Conservation (phyloP, 2,888 invertebrate species). For the Tetranychus truncatus region DNA sequence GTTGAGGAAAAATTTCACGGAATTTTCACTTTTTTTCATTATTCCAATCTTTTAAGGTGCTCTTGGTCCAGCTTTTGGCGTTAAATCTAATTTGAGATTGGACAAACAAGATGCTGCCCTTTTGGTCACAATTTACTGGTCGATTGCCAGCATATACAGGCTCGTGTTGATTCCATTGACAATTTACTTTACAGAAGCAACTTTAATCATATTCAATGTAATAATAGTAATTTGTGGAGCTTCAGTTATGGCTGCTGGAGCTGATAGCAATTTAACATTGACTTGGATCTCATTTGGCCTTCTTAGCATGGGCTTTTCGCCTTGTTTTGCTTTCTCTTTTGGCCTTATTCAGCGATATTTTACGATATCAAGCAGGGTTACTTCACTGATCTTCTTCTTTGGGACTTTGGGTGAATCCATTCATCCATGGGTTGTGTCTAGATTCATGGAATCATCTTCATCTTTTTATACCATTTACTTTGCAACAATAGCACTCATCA, state of each 20-base stretch:
- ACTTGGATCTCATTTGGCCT: not conserved
- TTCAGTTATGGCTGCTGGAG: not conserved
- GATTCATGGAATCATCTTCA: not conserved
- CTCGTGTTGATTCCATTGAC: not conserved
- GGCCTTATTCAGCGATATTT: not conserved
- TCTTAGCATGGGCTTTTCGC: not conserved
- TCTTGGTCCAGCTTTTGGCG: not conserved
- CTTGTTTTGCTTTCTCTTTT: not conserved
- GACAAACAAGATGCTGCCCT: not conserved
- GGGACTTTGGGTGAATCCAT: not conserved
- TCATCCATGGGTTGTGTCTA: not conserved
- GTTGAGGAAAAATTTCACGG: too few species aligned
- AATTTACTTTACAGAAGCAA: not conserved
- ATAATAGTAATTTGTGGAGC: not conserved
- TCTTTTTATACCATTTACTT: not conserved
- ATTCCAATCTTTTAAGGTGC: not conserved
- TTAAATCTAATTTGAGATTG: not conserved
- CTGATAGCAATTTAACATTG: not conserved
- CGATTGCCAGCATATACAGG: not conserved
- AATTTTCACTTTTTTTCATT: too few species aligned
- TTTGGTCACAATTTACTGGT: not conserved
- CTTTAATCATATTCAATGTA: not conserved
- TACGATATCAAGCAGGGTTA: not conserved
- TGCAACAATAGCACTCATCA: not conserved
- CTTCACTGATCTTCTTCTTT: not conserved